Conservation (phyloP, 2,797 vertebrate species). For the Pseudomugil tenellus region DNA sequence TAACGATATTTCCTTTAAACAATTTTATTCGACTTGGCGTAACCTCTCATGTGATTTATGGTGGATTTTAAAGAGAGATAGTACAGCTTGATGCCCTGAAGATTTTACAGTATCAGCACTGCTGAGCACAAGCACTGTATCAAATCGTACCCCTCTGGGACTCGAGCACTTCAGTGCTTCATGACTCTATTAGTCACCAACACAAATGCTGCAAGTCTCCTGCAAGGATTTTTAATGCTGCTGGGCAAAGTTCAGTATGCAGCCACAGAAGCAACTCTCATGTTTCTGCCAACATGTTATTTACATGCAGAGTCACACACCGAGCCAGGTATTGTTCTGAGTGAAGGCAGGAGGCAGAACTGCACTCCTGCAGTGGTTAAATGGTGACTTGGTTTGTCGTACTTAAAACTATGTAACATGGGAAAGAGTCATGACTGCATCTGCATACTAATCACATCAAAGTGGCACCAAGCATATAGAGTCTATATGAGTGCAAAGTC, state of each 20-base stretch:
- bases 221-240: conserved; percentile 19
- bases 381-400: neutral
- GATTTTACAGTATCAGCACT: conserved; percentile 47
- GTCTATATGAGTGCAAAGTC: too few relatives aligned
- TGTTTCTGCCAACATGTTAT: neutral
- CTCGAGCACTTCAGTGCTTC: conserved; percentile 11
- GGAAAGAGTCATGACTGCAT: neutral
- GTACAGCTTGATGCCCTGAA: conserved; percentile 9
- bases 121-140: neutral
- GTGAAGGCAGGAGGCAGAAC: neutral
- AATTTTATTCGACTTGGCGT: conserved; percentile 35
- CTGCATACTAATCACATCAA: too few relatives aligned
- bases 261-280: neutral
- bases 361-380: conserved; percentile 16
- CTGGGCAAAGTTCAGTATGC: conserved; percentile 17
- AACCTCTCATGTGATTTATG: conserved; percentile 28
- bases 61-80: conserved; percentile 17
- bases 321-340: neutral
- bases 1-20: conserved; percentile 40
- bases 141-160: conserved; percentile 26
- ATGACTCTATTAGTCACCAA: conserved; percentile 51
- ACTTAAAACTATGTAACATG: neutral
- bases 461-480: too few relatives aligned
- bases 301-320: neutral
- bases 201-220: conserved; percentile 8